These are phyloP conservation scores for Margaritifera margaritifera DNA, from an alignment of 2,888 invertebrate species.

Conservation along the genomic window DNA sequence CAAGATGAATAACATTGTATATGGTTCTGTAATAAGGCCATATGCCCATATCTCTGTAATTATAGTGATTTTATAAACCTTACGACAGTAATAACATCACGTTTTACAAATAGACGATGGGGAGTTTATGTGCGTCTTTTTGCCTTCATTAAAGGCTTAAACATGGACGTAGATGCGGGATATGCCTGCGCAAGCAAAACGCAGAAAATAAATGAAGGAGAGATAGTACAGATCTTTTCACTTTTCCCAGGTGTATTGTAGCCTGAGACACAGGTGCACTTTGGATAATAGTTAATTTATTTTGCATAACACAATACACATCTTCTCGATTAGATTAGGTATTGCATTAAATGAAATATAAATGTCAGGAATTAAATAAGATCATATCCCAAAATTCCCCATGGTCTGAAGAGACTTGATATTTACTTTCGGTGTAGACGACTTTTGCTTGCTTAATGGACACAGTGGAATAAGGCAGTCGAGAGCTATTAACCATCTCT, in stretches of 20 bases:
- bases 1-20: no score
- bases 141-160: conserved; percentile 32
- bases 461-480: no score
- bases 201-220: conserved; percentile 30
- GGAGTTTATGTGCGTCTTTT: conserved; percentile 7
- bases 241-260: conserved; percentile 12
- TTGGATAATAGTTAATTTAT: conserved; percentile 30
- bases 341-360: conserved; percentile 50
- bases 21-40: no score
- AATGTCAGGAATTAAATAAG: conserved; percentile 32
- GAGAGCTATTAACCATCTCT: no score
- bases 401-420: no score
- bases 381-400: conserved; percentile 25
- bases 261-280: conserved; percentile 39
- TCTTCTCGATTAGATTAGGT: conserved; percentile 54
- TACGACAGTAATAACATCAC: no score
- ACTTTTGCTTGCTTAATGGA: no score
- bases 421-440: no score
- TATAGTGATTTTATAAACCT: no score
- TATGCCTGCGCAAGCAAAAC: conserved; percentile 31
- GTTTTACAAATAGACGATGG: no score
- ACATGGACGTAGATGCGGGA: conserved; percentile 22
- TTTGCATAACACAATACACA: conserved; percentile 63
- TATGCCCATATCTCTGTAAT: no score
- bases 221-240: conserved; percentile 16